Percentiles rank a stretch among this genome's conserved stretches.
Evolutionary conservation across 2,113 vertebrate species (phyloP).

Genomic region (Scolopax mira): DNA sequence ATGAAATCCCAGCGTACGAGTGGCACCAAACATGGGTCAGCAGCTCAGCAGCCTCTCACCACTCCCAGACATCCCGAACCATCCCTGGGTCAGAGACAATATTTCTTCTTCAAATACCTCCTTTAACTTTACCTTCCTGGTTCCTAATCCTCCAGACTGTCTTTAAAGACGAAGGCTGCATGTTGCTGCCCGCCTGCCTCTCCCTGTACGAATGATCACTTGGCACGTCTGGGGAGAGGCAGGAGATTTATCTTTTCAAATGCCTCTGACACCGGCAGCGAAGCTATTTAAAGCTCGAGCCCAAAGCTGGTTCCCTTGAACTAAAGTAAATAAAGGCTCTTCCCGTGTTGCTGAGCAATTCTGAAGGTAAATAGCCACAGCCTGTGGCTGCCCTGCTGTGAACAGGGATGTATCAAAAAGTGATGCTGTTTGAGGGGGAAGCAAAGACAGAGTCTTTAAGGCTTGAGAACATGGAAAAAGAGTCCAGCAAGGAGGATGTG

Average conservation of each 20-base stretch:
- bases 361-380: not conserved
- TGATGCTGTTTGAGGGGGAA: not conserved
- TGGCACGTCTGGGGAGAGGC: not conserved
- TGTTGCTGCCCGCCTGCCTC: not conserved
- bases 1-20: fast-evolving
- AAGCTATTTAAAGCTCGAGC: not conserved
- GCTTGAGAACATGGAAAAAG: not conserved
- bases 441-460: not conserved
- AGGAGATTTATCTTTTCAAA: not conserved
- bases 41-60: not conserved
- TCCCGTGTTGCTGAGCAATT: not conserved
- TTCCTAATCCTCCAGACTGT: not conserved
- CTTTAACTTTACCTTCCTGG: not conserved
- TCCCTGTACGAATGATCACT: not conserved
- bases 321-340: not conserved
- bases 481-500: not conserved
- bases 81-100: not conserved
- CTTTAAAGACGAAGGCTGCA: not conserved
- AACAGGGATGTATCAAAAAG: not conserved
- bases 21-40: fast-evolving
- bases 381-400: not conserved
- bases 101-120: not conserved
- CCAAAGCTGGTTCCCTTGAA: not conserved
- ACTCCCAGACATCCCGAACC: not conserved
- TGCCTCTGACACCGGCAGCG: not conserved